phyloP scores from a whole-genome alignment of 1,140 invertebrate species.

The Trachymyrmex septentrionalis region DNA sequence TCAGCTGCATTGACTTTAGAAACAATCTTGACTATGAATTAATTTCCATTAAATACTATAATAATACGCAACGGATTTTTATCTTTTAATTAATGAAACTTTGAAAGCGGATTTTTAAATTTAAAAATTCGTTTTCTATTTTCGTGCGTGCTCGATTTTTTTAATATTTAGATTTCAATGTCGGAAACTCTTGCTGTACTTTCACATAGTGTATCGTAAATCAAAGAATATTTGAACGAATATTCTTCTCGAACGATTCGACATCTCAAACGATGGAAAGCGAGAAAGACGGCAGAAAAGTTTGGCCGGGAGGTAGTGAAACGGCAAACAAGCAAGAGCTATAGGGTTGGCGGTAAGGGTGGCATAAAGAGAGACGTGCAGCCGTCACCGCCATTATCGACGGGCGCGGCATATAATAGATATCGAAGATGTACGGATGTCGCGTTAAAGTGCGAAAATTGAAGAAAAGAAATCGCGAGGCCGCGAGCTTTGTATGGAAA shows the following conservation, averaged over 20 bases:
- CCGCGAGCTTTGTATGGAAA: conserved; percentile 56
- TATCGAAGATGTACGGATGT: conserved; percentile 68
- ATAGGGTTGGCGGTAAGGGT: background rate
- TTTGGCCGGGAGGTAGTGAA: background rate
- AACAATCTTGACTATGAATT: background rate
- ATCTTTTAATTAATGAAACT: background rate
- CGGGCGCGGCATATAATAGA: conserved; percentile 48
- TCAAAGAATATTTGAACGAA: conserved; percentile 14
- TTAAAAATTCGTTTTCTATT: background rate
- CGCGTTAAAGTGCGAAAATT: conserved; percentile 69
- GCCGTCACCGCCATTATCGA: conserved; percentile 65
- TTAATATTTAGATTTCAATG: background rate
- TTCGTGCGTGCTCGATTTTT: background rate
- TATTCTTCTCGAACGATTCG: conserved; percentile 1
- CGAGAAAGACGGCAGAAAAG: conserved; percentile 32
- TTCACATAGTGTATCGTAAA: conserved; percentile 6
- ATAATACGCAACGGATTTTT: background rate
- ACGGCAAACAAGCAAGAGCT: conserved; percentile 15
- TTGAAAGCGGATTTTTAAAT: background rate
- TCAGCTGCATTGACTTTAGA: background rate
- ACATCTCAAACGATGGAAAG: conserved; percentile 29
- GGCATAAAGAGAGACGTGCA: conserved; percentile 49
- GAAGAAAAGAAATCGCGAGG: conserved; percentile 59
- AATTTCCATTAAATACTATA: background rate
- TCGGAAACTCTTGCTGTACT: background rate